Evolutionary conservation across 2,797 vertebrate genomes (phyloP).

Genomic region (Nyctalus aviator): DNA sequence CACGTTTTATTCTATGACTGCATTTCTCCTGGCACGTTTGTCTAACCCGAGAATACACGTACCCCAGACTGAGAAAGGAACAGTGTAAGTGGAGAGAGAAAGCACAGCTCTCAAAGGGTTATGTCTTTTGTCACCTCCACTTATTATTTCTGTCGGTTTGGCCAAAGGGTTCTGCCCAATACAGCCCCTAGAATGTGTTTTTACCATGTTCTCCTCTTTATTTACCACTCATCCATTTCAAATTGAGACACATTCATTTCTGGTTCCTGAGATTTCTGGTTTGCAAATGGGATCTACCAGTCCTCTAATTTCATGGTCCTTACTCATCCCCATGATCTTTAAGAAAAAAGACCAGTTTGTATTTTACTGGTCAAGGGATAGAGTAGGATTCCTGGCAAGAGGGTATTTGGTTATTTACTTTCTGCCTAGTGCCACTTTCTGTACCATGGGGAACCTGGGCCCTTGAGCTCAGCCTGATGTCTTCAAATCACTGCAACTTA

Average conservation of each 20-base stretch:
- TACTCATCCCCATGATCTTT: neutral
- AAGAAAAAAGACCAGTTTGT: neutral
- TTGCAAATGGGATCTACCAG: neutral
- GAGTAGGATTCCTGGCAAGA: neutral
- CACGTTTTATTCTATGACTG: neutral
- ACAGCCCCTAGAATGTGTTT: neutral
- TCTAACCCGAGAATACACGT: neutral
- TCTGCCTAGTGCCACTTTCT: constrained; percentile 10
- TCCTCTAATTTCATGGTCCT: neutral
- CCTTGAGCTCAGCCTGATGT: constrained; percentile 24
- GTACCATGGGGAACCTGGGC: neutral
- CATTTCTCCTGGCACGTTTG: neutral
- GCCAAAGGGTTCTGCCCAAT: neutral
- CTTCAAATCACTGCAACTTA: constrained; percentile 6
- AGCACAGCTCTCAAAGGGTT: neutral
- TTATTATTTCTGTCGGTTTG: neutral
- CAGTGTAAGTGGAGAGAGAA: neutral
- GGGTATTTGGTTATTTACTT: constrained; percentile 53
- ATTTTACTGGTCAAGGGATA: constrained; percentile 12
- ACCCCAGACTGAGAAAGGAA: neutral
- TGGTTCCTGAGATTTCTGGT: neutral
- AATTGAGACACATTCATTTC: neutral
- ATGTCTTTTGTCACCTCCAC: neutral
- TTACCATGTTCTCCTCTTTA: neutral
- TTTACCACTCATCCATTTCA: neutral